Percentiles rank a stretch among this genome's conserved stretches.
These are phyloP conservation scores for Apaloderma vittatum DNA, from an alignment of 2,113 vertebrate genomes.

Conservation along the genomic window DNA sequence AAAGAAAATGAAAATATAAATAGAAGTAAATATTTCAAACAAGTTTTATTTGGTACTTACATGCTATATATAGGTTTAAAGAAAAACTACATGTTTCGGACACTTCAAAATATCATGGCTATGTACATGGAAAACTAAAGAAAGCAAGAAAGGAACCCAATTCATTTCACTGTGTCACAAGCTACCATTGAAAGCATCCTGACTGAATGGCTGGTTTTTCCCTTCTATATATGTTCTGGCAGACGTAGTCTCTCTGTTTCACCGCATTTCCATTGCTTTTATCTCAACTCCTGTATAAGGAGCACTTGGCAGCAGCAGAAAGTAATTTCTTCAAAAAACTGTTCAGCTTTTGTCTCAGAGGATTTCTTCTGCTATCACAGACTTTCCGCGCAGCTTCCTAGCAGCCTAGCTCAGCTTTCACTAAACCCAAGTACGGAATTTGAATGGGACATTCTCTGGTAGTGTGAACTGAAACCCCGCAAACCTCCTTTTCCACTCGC, in stretches of 20 bases:
- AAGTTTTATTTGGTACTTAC: constrained; percentile 83
- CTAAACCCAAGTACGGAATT: background rate
- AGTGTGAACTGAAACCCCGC: background rate
- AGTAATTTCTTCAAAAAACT: constrained; percentile 10
- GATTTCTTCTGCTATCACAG: background rate
- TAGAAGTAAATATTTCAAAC: constrained; percentile 70
- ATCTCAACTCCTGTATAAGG: constrained; percentile 69
- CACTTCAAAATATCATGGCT: constrained; percentile 78
- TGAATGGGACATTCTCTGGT: background rate
- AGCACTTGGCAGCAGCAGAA: constrained; percentile 35
- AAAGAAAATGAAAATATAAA: constrained; percentile 48
- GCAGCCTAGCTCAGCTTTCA: background rate
- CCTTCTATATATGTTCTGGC: background rate
- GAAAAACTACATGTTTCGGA: constrained; percentile 77
- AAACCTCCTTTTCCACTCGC: background rate
- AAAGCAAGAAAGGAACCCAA: constrained; percentile 59
- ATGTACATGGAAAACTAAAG: constrained; percentile 78
- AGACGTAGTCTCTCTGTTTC: constrained; percentile 42
- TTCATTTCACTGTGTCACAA: constrained; percentile 65
- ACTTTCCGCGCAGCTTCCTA: constrained; percentile 25
- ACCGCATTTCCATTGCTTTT: constrained; percentile 45
- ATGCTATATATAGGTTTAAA: constrained; percentile 80
- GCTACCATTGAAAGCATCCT: constrained; percentile 56
- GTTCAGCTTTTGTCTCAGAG: background rate
- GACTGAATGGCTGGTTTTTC: constrained; percentile 50